Evolutionary conservation across 2,113 vertebrate genomes (phyloP).

Genomic region (Nerophis ophidion): DNA sequence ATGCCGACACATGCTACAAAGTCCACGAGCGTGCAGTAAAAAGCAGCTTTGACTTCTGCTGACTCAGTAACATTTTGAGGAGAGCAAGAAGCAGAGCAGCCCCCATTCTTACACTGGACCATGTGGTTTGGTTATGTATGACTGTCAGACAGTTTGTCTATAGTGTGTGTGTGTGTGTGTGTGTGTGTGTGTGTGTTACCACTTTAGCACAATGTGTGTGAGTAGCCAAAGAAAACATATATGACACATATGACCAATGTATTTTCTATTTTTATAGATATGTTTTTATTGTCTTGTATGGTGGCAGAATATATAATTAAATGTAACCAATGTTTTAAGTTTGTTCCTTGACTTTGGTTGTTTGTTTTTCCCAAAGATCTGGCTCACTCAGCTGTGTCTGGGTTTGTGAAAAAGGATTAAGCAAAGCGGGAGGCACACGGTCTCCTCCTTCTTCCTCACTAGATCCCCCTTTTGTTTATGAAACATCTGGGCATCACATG

Average conservation of each 20-base stretch:
- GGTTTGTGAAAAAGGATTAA: not conserved
- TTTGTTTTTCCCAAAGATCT: not conserved
- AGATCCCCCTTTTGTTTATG: not conserved
- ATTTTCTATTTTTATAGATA: slow-evolving; percentile 30
- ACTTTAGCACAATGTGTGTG: slow-evolving; percentile 10
- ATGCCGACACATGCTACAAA: slow-evolving; percentile 8
- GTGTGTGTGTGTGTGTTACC: no score
- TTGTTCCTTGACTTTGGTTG: slow-evolving; percentile 1
- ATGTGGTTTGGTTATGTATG: not conserved
- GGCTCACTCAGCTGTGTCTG: not conserved
- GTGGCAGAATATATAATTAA: slow-evolving; percentile 28
- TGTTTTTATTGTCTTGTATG: slow-evolving; percentile 20
- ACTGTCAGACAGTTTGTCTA: slow-evolving; percentile 15
- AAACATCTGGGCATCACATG: slow-evolving; percentile 17
- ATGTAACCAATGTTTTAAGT: slow-evolving; percentile 19
- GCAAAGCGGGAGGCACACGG: not conserved
- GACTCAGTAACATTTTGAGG: slow-evolving; percentile 38
- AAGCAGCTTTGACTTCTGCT: slow-evolving; percentile 8
- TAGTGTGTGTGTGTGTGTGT: no score
- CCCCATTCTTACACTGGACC: not conserved
- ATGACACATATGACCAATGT: slow-evolving; percentile 15
- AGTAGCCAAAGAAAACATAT: slow-evolving; percentile 47
- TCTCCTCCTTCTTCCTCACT: slow-evolving; percentile 1
- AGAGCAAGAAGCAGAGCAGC: slow-evolving; percentile 13
- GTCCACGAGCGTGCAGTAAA: not conserved